A percentile compares a stretch with the other conserved stretches of the same genome.
phyloP scores from a whole-genome alignment of 2,797 vertebrate species.

The Rhinichthys osculus region DNA sequence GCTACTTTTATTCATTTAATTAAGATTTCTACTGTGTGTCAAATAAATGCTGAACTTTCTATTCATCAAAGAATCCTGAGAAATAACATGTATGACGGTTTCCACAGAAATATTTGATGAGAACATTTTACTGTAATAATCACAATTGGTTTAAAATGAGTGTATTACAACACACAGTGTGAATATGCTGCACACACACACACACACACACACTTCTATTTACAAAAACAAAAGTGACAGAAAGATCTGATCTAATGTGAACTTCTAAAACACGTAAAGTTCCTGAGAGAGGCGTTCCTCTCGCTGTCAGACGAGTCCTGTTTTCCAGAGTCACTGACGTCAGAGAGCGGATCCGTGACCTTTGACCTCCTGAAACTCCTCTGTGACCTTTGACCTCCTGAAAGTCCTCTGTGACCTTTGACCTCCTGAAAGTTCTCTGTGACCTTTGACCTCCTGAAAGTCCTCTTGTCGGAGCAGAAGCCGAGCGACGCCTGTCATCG shows the following conservation, averaged over 20 bases:
- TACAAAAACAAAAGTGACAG: background rate
- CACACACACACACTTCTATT: background rate
- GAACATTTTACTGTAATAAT: too few species aligned
- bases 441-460: constrained; percentile 83
- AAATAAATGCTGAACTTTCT: too few species aligned
- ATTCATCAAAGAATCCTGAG: too few species aligned
- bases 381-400: constrained; percentile 89
- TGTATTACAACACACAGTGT: too few species aligned
- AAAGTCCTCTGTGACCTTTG: constrained; percentile 88
- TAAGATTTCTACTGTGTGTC: too few species aligned
- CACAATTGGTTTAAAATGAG: background rate
- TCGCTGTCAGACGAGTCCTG: background rate
- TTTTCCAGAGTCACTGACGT: constrained; percentile 78
- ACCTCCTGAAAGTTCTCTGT: constrained; percentile 89
- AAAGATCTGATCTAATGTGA: background rate
- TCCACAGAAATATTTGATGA: too few species aligned
- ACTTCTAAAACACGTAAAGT: background rate
- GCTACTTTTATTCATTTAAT: too few species aligned
- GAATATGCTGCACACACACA: too few species aligned
- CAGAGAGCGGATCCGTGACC: constrained; percentile 87
- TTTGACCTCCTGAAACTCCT: constrained; percentile 82
- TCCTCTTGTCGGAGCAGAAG: constrained; percentile 83
- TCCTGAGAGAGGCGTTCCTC: background rate
- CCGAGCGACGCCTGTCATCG: too few species aligned
- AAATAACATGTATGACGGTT: too few species aligned